phyloP scores from a whole-genome alignment of 2,113 vertebrate species.

The Microcebus ravelobensis region DNA sequence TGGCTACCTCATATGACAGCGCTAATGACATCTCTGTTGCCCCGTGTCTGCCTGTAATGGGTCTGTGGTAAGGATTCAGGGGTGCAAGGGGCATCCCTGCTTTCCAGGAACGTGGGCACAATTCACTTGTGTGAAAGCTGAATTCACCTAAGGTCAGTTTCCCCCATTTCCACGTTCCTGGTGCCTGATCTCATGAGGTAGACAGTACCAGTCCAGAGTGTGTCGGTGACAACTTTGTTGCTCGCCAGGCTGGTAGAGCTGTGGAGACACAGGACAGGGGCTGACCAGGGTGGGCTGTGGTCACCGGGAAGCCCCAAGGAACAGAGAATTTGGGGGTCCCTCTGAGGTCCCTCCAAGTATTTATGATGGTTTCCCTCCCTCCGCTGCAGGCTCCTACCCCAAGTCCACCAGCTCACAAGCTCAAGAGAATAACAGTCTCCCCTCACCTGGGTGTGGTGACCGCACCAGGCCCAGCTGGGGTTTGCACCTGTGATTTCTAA shows the following conservation, averaged over 20 bases:
- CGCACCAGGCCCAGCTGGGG: neutral
- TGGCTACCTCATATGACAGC: neutral
- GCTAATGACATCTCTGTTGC: neutral
- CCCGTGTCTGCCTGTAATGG: neutral
- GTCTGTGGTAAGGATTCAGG: neutral
- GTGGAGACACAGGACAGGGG: neutral
- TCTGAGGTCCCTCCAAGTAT: neutral
- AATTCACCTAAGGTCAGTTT: neutral
- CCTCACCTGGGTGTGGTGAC: neutral
- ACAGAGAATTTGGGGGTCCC: neutral
- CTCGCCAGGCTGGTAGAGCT: neutral
- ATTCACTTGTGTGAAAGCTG: neutral
- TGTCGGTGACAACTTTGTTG: accelerated
- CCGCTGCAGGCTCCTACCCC: neutral
- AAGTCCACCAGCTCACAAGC: neutral
- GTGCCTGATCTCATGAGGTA: neutral
- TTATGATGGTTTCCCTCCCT: neutral
- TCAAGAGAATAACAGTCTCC: neutral
- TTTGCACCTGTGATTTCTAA: neutral
- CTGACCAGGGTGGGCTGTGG: too few relatives aligned
- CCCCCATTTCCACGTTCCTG: neutral
- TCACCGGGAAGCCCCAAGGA: neutral
- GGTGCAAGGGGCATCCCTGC: neutral
- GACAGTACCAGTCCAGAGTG: neutral
- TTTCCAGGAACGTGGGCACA: neutral